These are phyloP conservation scores for Natator depressus DNA, from an alignment of 2,113 vertebrate species.

Conservation along the genomic window DNA sequence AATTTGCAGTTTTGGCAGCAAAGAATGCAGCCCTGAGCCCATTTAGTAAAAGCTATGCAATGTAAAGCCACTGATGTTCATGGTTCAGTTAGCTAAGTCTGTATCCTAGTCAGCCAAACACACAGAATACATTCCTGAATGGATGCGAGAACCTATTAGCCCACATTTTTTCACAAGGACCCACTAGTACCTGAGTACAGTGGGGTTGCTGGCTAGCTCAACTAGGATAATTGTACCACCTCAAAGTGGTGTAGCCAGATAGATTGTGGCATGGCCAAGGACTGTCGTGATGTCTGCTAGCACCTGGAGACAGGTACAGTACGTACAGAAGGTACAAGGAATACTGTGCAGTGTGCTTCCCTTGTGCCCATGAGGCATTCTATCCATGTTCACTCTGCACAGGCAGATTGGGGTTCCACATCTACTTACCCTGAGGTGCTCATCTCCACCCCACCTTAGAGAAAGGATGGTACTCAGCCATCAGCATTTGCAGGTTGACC, in stretches of 20 bases:
- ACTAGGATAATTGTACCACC: background rate
- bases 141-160: background rate
- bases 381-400: background rate
- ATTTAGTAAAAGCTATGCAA: background rate
- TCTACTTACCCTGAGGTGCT: no score
- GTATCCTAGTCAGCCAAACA: background rate
- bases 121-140: background rate
- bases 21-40: background rate
- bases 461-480: background rate
- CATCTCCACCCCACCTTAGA: background rate
- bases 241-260: background rate
- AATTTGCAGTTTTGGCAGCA: background rate
- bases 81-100: background rate
- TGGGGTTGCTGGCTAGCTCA: fast-evolving
- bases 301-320: background rate
- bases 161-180: background rate
- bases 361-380: background rate
- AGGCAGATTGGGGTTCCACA: no score
- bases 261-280: background rate
- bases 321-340: background rate
- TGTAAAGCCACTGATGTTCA: background rate
- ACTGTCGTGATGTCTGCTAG: background rate
- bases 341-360: background rate
- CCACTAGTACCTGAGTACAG: background rate
- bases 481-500: background rate